Evolutionary conservation across 2,797 vertebrate species (phyloP).

Genomic region (Mus spretus): DNA sequence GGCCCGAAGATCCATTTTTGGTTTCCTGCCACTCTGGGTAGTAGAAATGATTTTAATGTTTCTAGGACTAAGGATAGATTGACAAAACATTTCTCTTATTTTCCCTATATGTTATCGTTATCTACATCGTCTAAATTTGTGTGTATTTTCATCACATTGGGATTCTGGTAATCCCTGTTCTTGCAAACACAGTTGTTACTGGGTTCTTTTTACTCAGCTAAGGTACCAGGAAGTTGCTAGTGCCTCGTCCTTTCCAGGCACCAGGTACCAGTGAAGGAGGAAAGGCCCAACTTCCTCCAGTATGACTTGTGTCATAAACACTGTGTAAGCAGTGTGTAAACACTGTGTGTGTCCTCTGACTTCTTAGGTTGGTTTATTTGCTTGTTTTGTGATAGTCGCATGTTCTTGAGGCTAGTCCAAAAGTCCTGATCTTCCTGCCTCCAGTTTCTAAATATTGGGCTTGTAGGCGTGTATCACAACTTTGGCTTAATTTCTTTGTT

Average conservation of each 20-base stretch:
- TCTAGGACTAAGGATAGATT: constrained; percentile 32
- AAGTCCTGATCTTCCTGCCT: not conserved
- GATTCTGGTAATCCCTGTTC: constrained; percentile 14
- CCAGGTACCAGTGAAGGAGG: constrained; percentile 44
- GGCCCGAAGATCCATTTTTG: constrained; percentile 28
- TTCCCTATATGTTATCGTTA: not conserved
- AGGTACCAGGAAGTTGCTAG: constrained; percentile 69
- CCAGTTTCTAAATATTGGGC: not conserved
- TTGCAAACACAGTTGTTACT: constrained; percentile 35
- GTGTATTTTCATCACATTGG: constrained; percentile 17
- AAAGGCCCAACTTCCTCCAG: constrained; percentile 69
- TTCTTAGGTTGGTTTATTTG: constrained; percentile 7
- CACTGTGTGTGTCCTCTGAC: constrained; percentile 50
- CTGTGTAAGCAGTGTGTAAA: constrained; percentile 48
- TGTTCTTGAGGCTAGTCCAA: not conserved
- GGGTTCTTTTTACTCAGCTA: constrained; percentile 59
- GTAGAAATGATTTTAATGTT: constrained; percentile 59
- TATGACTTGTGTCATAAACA: constrained; percentile 52
- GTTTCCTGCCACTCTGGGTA: constrained; percentile 40
- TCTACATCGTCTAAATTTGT: constrained; percentile 43
- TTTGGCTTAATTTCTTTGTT: constrained; percentile 40
- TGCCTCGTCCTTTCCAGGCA: constrained; percentile 57
- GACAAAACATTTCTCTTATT: not conserved
- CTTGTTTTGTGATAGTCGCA: not conserved
- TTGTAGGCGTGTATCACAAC: not conserved